phyloP scores from a whole-genome alignment of 2,888 invertebrate species.

The Nebria brevicollis region DNA sequence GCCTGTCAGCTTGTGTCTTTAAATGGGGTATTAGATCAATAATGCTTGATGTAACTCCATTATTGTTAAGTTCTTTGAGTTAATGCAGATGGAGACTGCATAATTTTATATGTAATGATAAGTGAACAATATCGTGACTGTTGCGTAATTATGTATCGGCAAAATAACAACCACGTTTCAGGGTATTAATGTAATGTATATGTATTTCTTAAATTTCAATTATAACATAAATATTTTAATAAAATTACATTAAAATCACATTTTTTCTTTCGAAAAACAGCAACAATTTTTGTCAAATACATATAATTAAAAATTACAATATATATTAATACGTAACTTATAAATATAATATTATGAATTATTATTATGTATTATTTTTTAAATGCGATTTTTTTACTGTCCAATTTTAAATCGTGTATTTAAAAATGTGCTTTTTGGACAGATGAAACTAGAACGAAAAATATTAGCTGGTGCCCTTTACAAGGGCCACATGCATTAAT shows the following conservation, averaged over 20 bases:
- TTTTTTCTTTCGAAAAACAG: constrained; percentile 33
- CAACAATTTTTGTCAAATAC: constrained; percentile 39
- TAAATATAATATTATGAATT: constrained; percentile 7
- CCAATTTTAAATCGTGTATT: constrained; percentile 37
- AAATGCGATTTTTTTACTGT: constrained; percentile 35
- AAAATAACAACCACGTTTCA: background rate
- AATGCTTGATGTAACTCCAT: too few relatives aligned
- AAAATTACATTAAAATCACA: constrained; percentile 46
- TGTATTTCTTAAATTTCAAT: constrained; percentile 34
- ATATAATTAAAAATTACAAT: constrained; percentile 35
- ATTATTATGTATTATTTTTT: constrained; percentile 16
- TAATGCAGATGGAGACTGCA: too few relatives aligned
- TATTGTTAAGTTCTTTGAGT: too few relatives aligned
- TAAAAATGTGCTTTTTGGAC: constrained; percentile 42
- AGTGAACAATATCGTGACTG: background rate
- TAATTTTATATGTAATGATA: too few relatives aligned
- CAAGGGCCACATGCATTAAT: background rate
- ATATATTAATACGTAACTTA: constrained; percentile 11
- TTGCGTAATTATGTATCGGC: background rate
- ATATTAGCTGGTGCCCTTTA: background rate
- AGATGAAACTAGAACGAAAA: constrained; percentile 2
- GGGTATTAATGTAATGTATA: constrained; percentile 31
- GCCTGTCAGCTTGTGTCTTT: too few relatives aligned
- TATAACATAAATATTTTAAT: constrained; percentile 43
- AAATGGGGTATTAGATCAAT: too few relatives aligned